Percentiles rank a stretch among this genome's conserved stretches.
phyloP scores from a whole-genome alignment of 1,140 invertebrate species.

The Samia ricini region DNA sequence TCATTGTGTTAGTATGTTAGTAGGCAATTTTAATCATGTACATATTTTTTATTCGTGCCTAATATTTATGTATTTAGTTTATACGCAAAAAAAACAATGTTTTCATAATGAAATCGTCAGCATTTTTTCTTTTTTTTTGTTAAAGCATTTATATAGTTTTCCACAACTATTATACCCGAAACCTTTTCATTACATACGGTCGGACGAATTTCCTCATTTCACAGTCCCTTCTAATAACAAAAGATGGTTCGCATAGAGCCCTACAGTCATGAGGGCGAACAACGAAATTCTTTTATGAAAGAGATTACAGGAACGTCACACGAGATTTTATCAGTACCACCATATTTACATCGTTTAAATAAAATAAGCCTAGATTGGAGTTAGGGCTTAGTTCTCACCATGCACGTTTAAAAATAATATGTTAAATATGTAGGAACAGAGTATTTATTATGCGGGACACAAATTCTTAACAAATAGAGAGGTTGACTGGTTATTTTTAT shows the following conservation, averaged over 20 bases:
- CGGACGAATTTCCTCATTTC: not conserved
- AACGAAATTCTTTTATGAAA: slow-evolving; percentile 13
- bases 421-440: too few relatives aligned
- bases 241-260: not conserved
- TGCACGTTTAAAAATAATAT: too few relatives aligned
- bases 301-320: slow-evolving; percentile 21
- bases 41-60: too few relatives aligned
- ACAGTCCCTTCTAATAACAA: not conserved
- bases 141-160: not conserved
- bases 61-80: too few relatives aligned
- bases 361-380: slow-evolving; percentile 19
- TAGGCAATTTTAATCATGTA: too few relatives aligned
- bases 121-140: not conserved
- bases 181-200: not conserved
- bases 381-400: too few relatives aligned
- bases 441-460: too few relatives aligned
- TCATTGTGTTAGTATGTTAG: too few relatives aligned
- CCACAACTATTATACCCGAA: not conserved
- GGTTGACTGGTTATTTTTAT: too few relatives aligned
- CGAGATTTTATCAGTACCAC: slow-evolving; percentile 22
- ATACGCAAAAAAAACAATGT: too few relatives aligned
- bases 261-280: slow-evolving; percentile 12
- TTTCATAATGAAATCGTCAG: too few relatives aligned
- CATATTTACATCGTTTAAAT: slow-evolving; percentile 9
- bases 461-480: too few relatives aligned